These are phyloP conservation scores for Sphenodon punctatus DNA, from an alignment of 2,797 vertebrate genomes.

Conservation along the genomic window DNA sequence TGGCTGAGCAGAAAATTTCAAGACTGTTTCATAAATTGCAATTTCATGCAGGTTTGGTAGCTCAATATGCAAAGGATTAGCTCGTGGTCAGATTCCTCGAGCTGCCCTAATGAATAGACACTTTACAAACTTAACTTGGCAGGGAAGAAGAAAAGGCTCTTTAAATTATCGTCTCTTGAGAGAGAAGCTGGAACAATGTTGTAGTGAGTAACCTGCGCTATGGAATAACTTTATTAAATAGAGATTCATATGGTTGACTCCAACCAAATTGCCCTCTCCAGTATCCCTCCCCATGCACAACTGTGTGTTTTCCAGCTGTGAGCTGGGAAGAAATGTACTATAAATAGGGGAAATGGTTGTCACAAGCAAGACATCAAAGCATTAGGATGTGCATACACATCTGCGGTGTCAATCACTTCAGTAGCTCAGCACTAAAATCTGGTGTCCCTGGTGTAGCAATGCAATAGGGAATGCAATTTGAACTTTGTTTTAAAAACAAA, in stretches of 20 bases:
- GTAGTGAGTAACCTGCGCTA: too few relatives aligned
- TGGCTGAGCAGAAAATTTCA: background rate
- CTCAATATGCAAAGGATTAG: background rate
- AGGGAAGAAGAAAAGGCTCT: conserved; percentile 23
- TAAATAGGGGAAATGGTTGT: conserved; percentile 4
- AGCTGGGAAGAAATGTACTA: conserved; percentile 11
- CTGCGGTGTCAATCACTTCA: conserved; percentile 2
- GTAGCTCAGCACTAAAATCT: conserved; percentile 37
- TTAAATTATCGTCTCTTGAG: conserved; percentile 17
- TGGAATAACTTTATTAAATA: background rate
- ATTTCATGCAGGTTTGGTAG: conserved; percentile 30
- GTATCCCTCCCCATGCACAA: background rate
- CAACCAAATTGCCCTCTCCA: conserved; percentile 25
- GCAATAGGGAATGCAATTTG: background rate
- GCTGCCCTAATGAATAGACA: background rate
- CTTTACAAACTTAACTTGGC: conserved; percentile 11
- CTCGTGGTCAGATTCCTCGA: conserved; percentile 15
- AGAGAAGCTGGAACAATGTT: conserved; percentile 38
- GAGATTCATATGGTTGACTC: conserved; percentile 13
- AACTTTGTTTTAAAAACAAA: background rate
- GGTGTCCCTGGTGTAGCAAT: background rate
- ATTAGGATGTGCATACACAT: conserved; percentile 31
- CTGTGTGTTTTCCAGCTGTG: conserved; percentile 11
- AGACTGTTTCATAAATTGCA: conserved; percentile 7
- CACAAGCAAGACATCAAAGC: conserved; percentile 32